Conservation (phyloP, 2,797 vertebrate genomes). For the Cheracebus regulus region DNA sequence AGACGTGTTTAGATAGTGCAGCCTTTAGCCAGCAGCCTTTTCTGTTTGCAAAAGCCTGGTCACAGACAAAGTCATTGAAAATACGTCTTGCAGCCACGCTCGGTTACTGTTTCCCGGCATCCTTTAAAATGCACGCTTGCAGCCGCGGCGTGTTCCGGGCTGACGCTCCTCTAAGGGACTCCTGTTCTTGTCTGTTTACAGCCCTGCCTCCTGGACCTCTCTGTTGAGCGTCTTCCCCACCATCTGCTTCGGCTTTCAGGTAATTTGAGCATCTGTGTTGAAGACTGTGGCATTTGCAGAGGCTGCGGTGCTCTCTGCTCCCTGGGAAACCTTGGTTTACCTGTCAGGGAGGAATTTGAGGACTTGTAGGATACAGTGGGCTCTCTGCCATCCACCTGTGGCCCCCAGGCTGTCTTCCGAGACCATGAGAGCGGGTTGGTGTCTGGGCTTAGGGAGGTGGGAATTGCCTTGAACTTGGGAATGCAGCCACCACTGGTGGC, state of each 20-base stretch:
- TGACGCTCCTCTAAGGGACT: not conserved
- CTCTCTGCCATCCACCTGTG: not conserved
- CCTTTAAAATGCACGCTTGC: not conserved
- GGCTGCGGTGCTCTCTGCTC: not conserved
- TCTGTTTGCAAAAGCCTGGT: accelerated
- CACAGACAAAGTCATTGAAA: not conserved
- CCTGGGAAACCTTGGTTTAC: not conserved
- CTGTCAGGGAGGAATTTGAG: no score
- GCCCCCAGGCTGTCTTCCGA: accelerated
- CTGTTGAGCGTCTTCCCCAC: constrained; percentile 93
- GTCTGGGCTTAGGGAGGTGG: not conserved
- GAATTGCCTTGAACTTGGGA: not conserved
- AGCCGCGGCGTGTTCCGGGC: not conserved
- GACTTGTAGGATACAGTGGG: accelerated
- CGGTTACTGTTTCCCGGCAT: not conserved
- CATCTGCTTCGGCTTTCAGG: constrained; percentile 99
- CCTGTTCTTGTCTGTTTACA: constrained; percentile 49
- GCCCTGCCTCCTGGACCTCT: constrained; percentile 90
- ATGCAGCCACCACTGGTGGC: accelerated
- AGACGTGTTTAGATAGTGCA: not conserved
- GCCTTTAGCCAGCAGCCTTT: not conserved
- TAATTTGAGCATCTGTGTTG: constrained; percentile 58
- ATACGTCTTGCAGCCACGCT: not conserved
- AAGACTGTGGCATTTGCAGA: not conserved
- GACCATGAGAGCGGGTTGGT: accelerated